Base-by-base conservation (phyloP, 2,888 invertebrate genomes). In the Acanthosepion esculentum region DNA sequence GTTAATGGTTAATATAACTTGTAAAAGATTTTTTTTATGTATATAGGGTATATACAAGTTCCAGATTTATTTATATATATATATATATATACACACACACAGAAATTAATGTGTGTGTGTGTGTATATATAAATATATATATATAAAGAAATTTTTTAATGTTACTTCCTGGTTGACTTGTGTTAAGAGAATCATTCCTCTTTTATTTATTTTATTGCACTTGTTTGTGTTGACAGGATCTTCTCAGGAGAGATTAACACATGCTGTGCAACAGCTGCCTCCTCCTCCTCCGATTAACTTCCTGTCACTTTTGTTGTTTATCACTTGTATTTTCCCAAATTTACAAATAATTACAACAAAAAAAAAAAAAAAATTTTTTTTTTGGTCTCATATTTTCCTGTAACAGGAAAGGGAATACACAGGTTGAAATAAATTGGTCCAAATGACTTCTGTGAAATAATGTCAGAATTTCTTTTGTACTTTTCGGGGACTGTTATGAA, bases 131-230 rank as follows among this genome's bases (percentile, higher is more conserved):
- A 78, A 0, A 78, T n/a, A 78, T n/a, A n/a, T 8, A n/a, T 78
- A 78, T 78, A 78, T 78, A n/a, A n/a, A 12, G 78, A 78, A n/a
- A 78, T n/a, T 78, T 78, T 78, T 78, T 78, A n/a, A 78, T 78
- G n/a, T 18, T 78, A 78, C n/a, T n/a, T 78, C 33, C 33, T 78
- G 78, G 78, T 33, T 33, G 33, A 78, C 78, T 78, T 78, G 33
- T 78, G n/a, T n/a, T n/a, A 78, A 78, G n/a, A 78, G 78, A 78
- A 78, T 78, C n/a, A 78, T 78, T 78, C 78, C 78, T 78, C 78
- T 41, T 41, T 41, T 41, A 41, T 41, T 41, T 78, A 0, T 33
- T 78, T 78, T 78, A 78, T 78, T n/a, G 78, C 78, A n/a, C 78
- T 15, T 59, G 59, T 78, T 78, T n/a, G 78, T 78, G n/a, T 78